A percentile compares a stretch with the other conserved stretches of the same genome.
phyloP scores from a whole-genome alignment of 2,888 invertebrate genomes.

The Sesia bembeciformis region DNA sequence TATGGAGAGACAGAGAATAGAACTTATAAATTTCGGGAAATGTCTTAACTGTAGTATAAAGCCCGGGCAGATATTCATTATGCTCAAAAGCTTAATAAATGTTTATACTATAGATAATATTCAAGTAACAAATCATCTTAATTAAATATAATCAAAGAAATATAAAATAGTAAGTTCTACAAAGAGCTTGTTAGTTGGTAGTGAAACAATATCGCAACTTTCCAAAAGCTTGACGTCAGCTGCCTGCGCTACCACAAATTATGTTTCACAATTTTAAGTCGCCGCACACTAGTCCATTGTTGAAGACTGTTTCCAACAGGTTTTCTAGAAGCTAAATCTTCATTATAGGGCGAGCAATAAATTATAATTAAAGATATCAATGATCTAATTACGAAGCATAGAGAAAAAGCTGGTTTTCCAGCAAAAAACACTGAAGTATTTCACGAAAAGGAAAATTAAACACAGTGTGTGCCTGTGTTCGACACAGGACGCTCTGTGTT shows the following conservation, averaged over 20 bases:
- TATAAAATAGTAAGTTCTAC: no score
- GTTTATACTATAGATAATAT: no score
- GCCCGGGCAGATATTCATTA: no score
- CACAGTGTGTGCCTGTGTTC: neutral
- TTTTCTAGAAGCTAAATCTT: slow-evolving; percentile 55
- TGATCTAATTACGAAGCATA: slow-evolving; percentile 42
- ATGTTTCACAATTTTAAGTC: slow-evolving; percentile 55
- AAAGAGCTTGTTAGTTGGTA: neutral
- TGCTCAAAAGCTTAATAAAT: no score
- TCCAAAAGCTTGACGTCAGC: slow-evolving; percentile 44
- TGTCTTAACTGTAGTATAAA: no score
- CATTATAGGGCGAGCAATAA: slow-evolving; percentile 51
- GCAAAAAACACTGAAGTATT: slow-evolving; percentile 15
- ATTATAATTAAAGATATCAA: slow-evolving; percentile 45
- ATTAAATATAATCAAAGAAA: no score
- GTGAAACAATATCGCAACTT: slow-evolving; percentile 12
- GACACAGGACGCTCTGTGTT: neutral
- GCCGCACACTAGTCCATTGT: slow-evolving; percentile 42
- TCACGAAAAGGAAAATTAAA: neutral
- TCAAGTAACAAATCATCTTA: no score
- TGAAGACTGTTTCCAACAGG: slow-evolving; percentile 22
- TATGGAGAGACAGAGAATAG: no score
- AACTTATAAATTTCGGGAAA: no score
- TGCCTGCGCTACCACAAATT: slow-evolving; percentile 36
- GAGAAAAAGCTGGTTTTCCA: slow-evolving; percentile 12